Evolutionary conservation across 2,113 vertebrate genomes (phyloP), one percentile per base, ranked within the genome.

Genomic region (Eublepharis macularius): DNA sequence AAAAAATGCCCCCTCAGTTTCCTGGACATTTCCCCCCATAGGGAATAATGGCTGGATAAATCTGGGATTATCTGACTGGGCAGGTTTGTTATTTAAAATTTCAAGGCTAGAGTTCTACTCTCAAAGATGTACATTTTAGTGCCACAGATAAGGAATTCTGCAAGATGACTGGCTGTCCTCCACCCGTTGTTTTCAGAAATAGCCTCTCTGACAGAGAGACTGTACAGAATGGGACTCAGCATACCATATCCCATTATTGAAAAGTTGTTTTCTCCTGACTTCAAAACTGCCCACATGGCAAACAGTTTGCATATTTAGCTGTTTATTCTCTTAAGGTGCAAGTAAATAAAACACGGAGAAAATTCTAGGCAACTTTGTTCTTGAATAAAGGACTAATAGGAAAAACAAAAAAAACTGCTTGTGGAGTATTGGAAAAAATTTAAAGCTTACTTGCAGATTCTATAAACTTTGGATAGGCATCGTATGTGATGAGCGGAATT

Each of bases 401-500:
- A 76, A 12, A 73, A n/a, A 74, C 82, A 87, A 86, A 65, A 74
- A 79, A 2, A 63, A 63, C 60, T 63, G 26, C 21, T 6, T 63
- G 2, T 54, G 16, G 17, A 7, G 13, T 73, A 85, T 75, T 82
- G 6, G 10, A 74, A 45, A 77, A 24, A 34, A 32, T 39, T 0
- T 43, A 68, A 54, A 45, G 97, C 98, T 97, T 95, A 99, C 99
- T 99, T 92, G 98, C 98, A 85, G 98, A 97, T 78, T 99, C 98
- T 86, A 99, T 99, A 94, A 99, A 99, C 94, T 97, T 98, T 65
- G 98, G 98, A 95, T 99, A 98, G 91, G 99, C 98, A 63, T 99
- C 99, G 4, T 99, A 99, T 0, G 98, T 98, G 95, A 99, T 99
- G 93, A 99, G 97, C 78, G 99, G 99, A 93, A 99, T 99, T 19